These are phyloP conservation scores for Drosophila neotestacea DNA, from an alignment of 2,888 invertebrate genomes.

Conservation along the genomic window DNA sequence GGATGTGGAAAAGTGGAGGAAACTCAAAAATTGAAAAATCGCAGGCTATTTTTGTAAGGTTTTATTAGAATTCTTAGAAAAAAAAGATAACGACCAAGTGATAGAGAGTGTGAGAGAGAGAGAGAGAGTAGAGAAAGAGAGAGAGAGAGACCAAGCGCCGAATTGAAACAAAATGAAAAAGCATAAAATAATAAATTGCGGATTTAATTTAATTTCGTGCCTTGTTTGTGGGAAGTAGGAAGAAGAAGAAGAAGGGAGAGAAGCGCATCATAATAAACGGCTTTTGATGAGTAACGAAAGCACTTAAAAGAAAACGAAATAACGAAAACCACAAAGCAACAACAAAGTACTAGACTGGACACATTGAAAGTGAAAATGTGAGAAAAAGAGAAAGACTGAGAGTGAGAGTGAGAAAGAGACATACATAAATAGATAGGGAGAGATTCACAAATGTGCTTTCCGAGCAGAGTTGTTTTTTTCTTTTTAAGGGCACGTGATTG, in stretches of 20 bases:
- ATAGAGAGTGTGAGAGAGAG: background rate
- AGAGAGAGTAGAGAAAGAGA: background rate
- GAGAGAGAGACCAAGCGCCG: background rate
- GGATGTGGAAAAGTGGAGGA: background rate
- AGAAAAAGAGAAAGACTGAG: background rate
- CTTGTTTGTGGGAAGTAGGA: constrained; percentile 24
- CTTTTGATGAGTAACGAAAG: constrained; percentile 67
- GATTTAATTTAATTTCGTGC: constrained; percentile 74
- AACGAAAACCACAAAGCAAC: constrained; percentile 44
- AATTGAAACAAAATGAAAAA: constrained; percentile 55
- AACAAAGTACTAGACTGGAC: constrained; percentile 11
- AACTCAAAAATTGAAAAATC: constrained; percentile 3
- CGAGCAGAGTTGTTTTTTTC: constrained; percentile 1
- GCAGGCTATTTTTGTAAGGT: constrained; percentile 8
- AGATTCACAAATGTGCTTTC: constrained; percentile 9
- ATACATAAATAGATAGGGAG: background rate
- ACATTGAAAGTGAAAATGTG: background rate
- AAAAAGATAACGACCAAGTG: constrained; percentile 8
- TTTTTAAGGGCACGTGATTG: constrained; percentile 64
- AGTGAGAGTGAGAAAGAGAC: background rate
- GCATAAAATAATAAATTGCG: constrained; percentile 72
- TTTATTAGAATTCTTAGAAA: constrained; percentile 5
- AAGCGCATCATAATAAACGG: constrained; percentile 72
- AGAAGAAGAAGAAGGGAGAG: constrained; percentile 14
- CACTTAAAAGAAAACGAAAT: constrained; percentile 49